Evolutionary conservation across 2,888 invertebrate species (phyloP), one percentile per base, ranked within the genome.

Genomic region (Drosophila eohydei): DNA sequence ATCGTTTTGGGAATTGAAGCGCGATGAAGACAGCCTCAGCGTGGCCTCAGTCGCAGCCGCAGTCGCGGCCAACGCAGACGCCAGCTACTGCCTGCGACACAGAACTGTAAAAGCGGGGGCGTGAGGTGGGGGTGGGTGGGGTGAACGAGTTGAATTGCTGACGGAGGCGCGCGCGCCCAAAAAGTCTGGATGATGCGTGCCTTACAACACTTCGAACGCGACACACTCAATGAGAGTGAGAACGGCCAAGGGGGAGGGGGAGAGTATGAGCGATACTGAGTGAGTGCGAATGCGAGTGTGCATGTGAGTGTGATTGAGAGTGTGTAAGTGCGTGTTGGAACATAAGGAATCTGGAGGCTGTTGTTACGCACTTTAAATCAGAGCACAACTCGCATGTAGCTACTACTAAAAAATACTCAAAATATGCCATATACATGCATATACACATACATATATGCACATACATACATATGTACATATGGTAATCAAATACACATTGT

Each of bases 1-100:
- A 90, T 85, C 90, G 86, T 90, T 87, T 88, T 86, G 91, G 90
- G 84, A 90, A 79, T 78, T 71, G 74, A 90, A 89, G 90, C 88
- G 90, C 88, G 73, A 67, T 89, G 88, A 87, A 88, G 83, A 79
- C 86, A 86, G 86, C 69, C 65, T 66, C 70, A 78, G 74, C 70
- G 40, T 40, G 64, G 71, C 64, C 57, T 40, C 72, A 57, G 67
- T 8, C 51, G 21, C 69, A 52, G 68, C 21, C 52, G 12, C 57
- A 58, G 70, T n/a, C 56, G 61, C 54, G 58, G 74, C n/a, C 73
- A 44, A 60, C 77, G 77, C 65, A 62, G 58, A 70, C 65, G 64
- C 60, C 65, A 63, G 52, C 71, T 70, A 61, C 76, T 78, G 78
- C 48, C 66, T 41, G 62, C 59, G 61, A 66, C 75, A 63, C 60